phyloP scores from a whole-genome alignment of 1,140 invertebrate species.

The Acyrthosiphon pisum region DNA sequence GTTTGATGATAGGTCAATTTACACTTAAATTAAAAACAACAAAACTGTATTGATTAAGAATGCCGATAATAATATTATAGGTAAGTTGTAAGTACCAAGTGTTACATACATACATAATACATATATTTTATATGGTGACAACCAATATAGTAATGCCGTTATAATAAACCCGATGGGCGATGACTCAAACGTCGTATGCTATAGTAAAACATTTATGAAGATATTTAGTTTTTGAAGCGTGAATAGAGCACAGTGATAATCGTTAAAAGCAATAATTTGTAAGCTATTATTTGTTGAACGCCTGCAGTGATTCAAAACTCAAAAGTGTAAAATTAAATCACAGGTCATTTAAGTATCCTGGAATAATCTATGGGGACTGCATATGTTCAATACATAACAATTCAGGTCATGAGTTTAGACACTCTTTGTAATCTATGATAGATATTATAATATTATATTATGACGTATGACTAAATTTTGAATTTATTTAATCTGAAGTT shows the following conservation, averaged over 20 bases:
- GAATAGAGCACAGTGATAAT: background rate
- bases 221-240: background rate
- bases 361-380: background rate
- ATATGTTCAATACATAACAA: background rate
- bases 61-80: background rate
- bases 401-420: background rate
- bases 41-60: background rate
- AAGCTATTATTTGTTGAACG: background rate
- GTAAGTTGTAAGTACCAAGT: background rate
- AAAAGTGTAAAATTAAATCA: background rate
- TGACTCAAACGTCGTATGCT: background rate
- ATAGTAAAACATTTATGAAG: background rate
- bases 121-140: background rate
- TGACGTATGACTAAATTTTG: background rate
- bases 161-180: background rate
- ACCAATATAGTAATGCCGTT: background rate
- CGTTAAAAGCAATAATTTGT: background rate
- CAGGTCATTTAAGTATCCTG: background rate
- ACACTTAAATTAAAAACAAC: background rate
- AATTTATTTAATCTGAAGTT: background rate
- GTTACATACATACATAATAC: background rate
- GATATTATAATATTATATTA: background rate
- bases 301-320: background rate
- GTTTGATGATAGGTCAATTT: background rate
- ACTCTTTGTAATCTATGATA: background rate